Conservation (phyloP, 2,797 vertebrate species). For the Anguilla anguilla region DNA sequence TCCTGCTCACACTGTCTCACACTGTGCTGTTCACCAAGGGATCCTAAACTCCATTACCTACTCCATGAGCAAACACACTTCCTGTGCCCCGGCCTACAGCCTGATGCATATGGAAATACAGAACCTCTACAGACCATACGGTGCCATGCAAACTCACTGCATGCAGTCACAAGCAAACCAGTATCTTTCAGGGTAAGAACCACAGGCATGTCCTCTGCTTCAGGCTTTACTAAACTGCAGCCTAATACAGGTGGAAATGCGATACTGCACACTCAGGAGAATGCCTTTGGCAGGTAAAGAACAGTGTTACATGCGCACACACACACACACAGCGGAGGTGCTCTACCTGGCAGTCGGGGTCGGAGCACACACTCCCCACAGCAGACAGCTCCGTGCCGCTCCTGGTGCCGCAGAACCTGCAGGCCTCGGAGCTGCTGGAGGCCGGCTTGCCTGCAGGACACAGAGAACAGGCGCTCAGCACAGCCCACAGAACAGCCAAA, state of each 20-base stretch:
- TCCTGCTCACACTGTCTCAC: neutral
- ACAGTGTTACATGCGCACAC: no score
- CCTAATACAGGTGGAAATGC: no score
- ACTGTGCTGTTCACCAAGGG: no score
- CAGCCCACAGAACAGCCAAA: no score
- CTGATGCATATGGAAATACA: neutral
- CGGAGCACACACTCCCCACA: constrained; percentile 84
- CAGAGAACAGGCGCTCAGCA: neutral
- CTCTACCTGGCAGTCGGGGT: no score
- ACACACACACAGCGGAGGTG: constrained; percentile 68
- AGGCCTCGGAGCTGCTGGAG: constrained; percentile 94
- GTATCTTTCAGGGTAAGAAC: no score
- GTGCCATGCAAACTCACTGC: no score
- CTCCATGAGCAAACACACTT: neutral
- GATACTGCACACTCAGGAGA: no score
- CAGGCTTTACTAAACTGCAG: no score
- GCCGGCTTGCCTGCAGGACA: constrained; percentile 86
- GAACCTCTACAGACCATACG: neutral
- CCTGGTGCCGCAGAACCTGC: constrained; percentile 96
- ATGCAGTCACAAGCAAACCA: no score
- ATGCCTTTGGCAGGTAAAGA: no score
- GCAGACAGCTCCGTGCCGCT: constrained; percentile 94
- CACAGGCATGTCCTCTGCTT: no score
- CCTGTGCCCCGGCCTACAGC: neutral
- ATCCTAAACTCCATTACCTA: neutral